These are phyloP conservation scores for Pitangus sulphuratus DNA, from an alignment of 2,797 vertebrate species.

Conservation along the genomic window DNA sequence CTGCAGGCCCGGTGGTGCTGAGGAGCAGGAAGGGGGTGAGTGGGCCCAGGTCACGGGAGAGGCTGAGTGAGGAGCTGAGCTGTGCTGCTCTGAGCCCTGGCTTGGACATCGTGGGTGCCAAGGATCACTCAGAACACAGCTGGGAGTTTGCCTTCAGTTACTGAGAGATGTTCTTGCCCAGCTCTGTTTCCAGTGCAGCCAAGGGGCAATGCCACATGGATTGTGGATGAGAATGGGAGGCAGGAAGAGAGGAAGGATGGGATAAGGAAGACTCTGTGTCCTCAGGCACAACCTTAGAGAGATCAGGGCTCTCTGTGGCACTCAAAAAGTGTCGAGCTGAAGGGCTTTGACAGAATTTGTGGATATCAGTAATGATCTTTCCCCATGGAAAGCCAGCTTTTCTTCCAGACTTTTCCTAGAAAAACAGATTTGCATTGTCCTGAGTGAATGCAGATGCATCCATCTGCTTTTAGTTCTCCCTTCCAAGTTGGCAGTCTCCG, in stretches of 20 bases:
- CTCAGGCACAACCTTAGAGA: background rate
- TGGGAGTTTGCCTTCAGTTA: background rate
- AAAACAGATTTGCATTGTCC: conserved; percentile 55
- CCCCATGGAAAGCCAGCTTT: conserved; percentile 3
- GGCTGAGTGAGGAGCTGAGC: background rate
- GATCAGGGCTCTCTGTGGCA: background rate
- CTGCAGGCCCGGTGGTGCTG: background rate
- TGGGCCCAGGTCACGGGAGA: fast-evolving
- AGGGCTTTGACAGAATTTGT: background rate
- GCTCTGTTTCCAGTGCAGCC: background rate
- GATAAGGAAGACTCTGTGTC: background rate
- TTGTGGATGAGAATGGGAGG: background rate
- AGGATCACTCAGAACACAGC: background rate
- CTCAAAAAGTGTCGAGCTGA: background rate
- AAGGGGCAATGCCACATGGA: background rate
- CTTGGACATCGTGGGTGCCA: background rate
- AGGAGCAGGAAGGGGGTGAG: background rate
- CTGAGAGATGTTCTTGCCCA: background rate
- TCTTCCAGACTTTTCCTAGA: background rate
- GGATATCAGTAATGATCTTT: background rate
- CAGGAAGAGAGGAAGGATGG: background rate
- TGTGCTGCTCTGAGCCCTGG: background rate
- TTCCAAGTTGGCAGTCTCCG: conserved; percentile 48
- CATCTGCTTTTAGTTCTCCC: conserved; percentile 53
- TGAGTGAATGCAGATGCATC: conserved; percentile 56